A percentile compares a stretch with the other conserved stretches of the same genome.
Conservation (phyloP, 35 echinoderm and acorn worm species). For the Ophioderma brevispina region DNA sequence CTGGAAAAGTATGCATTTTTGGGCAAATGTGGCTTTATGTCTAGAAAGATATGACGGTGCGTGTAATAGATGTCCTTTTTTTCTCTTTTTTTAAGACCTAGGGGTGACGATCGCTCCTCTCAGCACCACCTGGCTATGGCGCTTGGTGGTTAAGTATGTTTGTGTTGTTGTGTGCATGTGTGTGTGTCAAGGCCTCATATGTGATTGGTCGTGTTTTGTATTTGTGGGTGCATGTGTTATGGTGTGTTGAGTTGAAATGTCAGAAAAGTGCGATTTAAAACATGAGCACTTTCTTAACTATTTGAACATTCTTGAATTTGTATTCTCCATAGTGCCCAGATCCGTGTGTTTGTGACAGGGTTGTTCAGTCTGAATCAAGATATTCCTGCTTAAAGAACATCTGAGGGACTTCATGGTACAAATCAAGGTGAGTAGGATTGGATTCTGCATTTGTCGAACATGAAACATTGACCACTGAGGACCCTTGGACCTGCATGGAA, state of each 20-base stretch:
- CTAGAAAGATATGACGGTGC: too few relatives aligned
- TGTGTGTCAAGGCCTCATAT: background rate
- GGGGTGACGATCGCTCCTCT: too few relatives aligned
- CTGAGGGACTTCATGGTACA: slow-evolving; percentile 95
- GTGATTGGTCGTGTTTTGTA: background rate
- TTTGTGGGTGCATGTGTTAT: background rate
- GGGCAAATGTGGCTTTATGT: too few relatives aligned
- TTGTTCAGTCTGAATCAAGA: slow-evolving; percentile 98
- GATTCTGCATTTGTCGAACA: background rate
- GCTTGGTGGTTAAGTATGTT: too few relatives aligned
- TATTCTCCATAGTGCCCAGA: slow-evolving; percentile 76
- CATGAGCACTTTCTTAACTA: background rate
- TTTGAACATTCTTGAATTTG: background rate
- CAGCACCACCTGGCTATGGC: too few relatives aligned
- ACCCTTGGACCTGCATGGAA: background rate
- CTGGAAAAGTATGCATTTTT: too few relatives aligned
- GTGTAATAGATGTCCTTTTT: too few relatives aligned
- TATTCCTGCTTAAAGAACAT: slow-evolving; percentile 96
- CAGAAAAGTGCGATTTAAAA: background rate
- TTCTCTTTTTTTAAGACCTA: too few relatives aligned
- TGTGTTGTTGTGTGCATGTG: too few relatives aligned
- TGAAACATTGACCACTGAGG: too few relatives aligned
- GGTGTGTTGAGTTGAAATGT: background rate
- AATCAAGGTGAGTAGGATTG: slow-evolving; percentile 75
- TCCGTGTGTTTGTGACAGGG: slow-evolving; percentile 93